Evolutionary conservation across 2,113 vertebrate species (phyloP).

Genomic region (Grus americana): DNA sequence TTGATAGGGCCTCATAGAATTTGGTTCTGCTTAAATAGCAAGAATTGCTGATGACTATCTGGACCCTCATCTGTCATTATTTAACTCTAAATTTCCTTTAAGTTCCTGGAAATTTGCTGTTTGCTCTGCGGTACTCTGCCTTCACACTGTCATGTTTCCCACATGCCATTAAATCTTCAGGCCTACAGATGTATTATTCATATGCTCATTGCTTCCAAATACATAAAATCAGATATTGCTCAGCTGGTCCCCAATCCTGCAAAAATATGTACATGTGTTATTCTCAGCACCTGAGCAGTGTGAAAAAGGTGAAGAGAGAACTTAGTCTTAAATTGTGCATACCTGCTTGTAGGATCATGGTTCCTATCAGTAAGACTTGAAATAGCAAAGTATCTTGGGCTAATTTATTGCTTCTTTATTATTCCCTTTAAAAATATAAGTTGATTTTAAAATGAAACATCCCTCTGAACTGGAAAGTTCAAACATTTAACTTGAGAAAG

Average conservation of each 20-base stretch:
- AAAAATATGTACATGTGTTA: not conserved
- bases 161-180: not conserved
- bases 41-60: not conserved
- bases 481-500: slow-evolving; percentile 33
- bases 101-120: not conserved
- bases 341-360: not conserved
- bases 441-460: slow-evolving; percentile 11
- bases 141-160: not conserved
- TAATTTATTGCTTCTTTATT: slow-evolving; percentile 29
- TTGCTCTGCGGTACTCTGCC: not conserved
- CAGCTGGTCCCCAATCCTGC: not conserved
- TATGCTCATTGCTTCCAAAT: not conserved
- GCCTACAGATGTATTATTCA: slow-evolving; percentile 23
- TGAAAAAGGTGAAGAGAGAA: not conserved
- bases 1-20: not conserved
- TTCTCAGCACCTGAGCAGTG: not conserved
- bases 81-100: not conserved
- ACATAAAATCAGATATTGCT: not conserved
- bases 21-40: not conserved
- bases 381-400: not conserved
- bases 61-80: not conserved
- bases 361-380: not conserved
- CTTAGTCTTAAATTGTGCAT: not conserved
- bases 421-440: slow-evolving; percentile 7
- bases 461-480: slow-evolving; percentile 18